Evolutionary conservation across 1,140 invertebrate species (phyloP), one percentile per base, ranked within the genome.

Genomic region (Oppia nitens): DNA sequence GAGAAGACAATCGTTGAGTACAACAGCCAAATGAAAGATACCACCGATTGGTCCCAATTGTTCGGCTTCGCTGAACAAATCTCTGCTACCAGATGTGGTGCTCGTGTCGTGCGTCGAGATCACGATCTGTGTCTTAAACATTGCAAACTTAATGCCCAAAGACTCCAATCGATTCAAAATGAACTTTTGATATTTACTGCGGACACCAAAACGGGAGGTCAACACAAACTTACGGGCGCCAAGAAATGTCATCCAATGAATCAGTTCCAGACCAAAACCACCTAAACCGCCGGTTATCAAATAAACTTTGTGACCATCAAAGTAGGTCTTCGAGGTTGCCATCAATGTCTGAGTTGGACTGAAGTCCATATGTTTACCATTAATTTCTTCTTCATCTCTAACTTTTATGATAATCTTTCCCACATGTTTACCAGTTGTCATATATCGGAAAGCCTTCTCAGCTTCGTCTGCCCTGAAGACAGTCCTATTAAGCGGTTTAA

Each of bases 261-360:
- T 81, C 52, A 98, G 72, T 73, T 97, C 92, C 24, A 97, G 73
- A 48, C 93, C 93, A 71, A 98, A 93, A 14, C 92, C 93, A 60
- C 93, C 93, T 0, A 96, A 76, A 63, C 92, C 92, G 21, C 92
- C 81, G 49, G 78, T 81, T 20, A 97, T 75, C 3, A 97, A 76
- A 71, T 93, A 97, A 24, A 79, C 81, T 69, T 92, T 90, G 40
- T 83, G 78, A 0, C 86, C 83, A 64, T 89, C 79, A 78, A 93
- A 87, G 68, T 87, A 84, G 1, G 85, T 84, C 60, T 84, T 77
- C 26, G 88, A 84, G 79, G 73, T 64, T 79, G 80, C 1, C 70
- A 45, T 4, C 68, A 65, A 1, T 80, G 75, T 53, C 77, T 20
- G 17, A 9, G 62, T 58, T 17, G 40, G 48, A 21, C 60, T 49